Conservation (phyloP, 2,113 vertebrate species). For the Tapirus terrestris region DNA sequence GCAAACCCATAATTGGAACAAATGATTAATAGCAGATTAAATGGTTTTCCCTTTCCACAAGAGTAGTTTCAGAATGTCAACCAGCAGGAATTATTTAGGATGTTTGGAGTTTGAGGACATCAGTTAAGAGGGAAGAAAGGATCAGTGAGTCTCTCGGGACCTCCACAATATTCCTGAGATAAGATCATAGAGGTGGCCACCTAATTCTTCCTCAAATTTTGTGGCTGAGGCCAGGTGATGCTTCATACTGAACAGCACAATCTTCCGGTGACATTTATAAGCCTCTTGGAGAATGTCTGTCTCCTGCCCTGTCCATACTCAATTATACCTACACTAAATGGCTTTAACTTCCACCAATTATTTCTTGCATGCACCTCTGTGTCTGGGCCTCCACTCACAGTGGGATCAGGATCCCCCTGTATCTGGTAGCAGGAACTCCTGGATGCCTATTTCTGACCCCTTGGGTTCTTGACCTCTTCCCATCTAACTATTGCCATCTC, state of each 20-base stretch:
- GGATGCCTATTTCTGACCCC: background rate
- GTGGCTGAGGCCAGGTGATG: background rate
- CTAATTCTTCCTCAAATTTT: background rate
- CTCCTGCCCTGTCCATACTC: background rate
- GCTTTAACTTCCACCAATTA: background rate
- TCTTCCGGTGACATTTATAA: background rate
- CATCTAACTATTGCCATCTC: background rate
- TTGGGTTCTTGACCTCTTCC: background rate
- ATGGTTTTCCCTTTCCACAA: background rate
- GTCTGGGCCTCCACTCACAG: background rate
- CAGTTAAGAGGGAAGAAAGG: background rate
- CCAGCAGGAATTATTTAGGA: background rate
- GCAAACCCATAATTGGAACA: background rate
- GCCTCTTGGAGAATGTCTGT: background rate
- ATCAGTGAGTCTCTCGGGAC: background rate
- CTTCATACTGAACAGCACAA: background rate
- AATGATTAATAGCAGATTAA: too few species aligned
- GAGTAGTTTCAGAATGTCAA: background rate
- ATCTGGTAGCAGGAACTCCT: background rate
- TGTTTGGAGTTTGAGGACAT: background rate
- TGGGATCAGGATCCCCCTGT: fast-evolving
- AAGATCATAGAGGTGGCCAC: background rate
- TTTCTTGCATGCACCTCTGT: background rate
- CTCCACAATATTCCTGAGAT: background rate
- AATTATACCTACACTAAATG: background rate